Evolutionary conservation across 2,113 vertebrate species (phyloP).

Genomic region (Abramis brama): DNA sequence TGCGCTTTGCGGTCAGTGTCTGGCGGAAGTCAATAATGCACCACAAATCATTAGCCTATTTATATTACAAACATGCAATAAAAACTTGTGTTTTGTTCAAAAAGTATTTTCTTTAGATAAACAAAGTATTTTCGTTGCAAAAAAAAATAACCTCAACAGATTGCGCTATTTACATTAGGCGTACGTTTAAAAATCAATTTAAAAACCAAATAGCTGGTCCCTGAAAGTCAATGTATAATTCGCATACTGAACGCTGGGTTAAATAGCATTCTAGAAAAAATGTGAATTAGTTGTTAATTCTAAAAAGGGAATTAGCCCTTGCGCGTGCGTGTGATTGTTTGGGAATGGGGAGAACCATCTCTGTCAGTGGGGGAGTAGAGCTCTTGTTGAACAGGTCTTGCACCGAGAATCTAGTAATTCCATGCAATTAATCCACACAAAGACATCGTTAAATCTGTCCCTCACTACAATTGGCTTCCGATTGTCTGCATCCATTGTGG

Average conservation of each 20-base stretch:
- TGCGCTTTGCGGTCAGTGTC: not conserved
- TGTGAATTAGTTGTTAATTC: not conserved
- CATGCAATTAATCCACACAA: conserved; percentile 93
- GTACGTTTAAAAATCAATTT: not conserved
- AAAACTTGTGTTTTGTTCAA: not conserved
- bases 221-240: not conserved
- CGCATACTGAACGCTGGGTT: not conserved
- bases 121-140: not conserved
- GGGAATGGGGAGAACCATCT: conserved; percentile 72
- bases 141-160: not conserved
- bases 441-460: conserved; percentile 91
- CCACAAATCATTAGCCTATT: not conserved
- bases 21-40: not conserved
- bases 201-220: not conserved
- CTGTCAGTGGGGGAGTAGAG: conserved; percentile 67
- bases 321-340: not conserved
- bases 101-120: not conserved
- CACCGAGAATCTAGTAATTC: conserved; percentile 76
- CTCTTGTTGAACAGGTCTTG: conserved; percentile 63
- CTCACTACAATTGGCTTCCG: conserved; percentile 68
- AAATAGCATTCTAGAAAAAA: not conserved
- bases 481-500: conserved; percentile 75
- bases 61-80: not conserved
- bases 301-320: not conserved
- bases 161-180: not conserved